Evolutionary conservation across 2,113 vertebrate species (phyloP).

Genomic region (Salvelinus namaycush): DNA sequence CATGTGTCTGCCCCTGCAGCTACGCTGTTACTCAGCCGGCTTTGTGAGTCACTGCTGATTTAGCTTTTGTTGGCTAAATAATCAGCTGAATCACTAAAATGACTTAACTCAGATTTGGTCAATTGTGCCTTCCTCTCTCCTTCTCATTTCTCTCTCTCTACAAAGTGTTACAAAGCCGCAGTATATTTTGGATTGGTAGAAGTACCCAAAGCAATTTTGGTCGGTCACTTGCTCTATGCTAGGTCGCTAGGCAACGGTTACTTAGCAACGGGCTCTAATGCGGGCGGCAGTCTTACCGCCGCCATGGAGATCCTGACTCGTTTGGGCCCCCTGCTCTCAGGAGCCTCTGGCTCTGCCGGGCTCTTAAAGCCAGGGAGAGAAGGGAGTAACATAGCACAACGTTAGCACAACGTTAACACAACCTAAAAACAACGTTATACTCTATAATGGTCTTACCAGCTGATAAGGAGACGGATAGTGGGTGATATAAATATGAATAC

Average conservation of each 20-base stretch:
- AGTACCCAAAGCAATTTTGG: not conserved
- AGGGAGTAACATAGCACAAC: constrained; percentile 64
- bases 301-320: constrained; percentile 87
- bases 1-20: too few species aligned
- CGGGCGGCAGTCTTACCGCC: constrained; percentile 81
- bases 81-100: not conserved
- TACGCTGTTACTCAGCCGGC: too few species aligned
- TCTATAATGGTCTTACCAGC: too few species aligned
- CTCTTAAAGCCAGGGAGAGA: constrained; percentile 70
- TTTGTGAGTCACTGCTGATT: too few species aligned
- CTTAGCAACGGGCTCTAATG: constrained; percentile 69
- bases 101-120: not conserved
- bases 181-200: constrained; percentile 29
- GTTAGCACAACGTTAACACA: constrained; percentile 57
- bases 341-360: constrained; percentile 72
- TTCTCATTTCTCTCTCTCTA: not conserved
- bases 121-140: not conserved
- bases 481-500: too few species aligned
- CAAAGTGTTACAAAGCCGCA: constrained; percentile 28
- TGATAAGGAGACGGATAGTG: constrained; percentile 8
- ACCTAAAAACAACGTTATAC: not conserved
- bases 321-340: constrained; percentile 84
- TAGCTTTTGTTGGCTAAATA: not conserved
- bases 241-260: constrained; percentile 68
- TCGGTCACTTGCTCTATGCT: not conserved